Base-by-base conservation (phyloP, 1,140 invertebrate species). In the Drosophila sulfurigaster region DNA sequence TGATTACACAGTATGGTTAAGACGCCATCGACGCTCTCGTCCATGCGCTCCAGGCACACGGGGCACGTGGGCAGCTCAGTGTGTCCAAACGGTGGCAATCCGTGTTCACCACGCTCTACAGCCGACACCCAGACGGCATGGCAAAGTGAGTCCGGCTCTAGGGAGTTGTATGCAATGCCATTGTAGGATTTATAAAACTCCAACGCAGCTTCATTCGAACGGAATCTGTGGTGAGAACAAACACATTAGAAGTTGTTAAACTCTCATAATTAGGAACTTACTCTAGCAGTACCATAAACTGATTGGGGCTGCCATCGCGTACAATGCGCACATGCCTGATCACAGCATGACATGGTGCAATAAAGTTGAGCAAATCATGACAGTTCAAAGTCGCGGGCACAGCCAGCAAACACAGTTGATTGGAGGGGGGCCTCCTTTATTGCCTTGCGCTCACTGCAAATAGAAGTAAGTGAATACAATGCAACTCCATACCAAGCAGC, bases 1-100 rank as follows among this genome's bases (percentile, higher is more conserved):
- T 99, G 99, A 94, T 99, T 99, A 92, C 99, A 99, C 35, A 99
- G 94, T 87, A 99, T 99, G 4, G 98, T 99, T 62, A 99, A 94
- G 75, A 99, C 96, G 2, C 98, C 98, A 93, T 99, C 98, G 1
- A 99, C 97, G 74, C 97, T 98, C 93, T 99, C 98, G 93, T 99
- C 98, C 98, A 98, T 99, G 81, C 98, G 95, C 93, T 99, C 99
- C 91, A 98, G 92, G 79, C 82, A 93, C n/a, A 92, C 91, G 15
- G 99, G 97, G 93, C 99, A 99, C 3, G 97, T 99, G n/a, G 99
- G 99, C 60, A 99, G 93, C 93, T 99, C 99, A 0, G 98, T 98
- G 79, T 98, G 96, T 1, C 96, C 95, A n/a, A 94, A 93, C 0
- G 96, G 94, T 0, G 96, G 95, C 25, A 94, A 93, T n/a, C 95